Percentiles rank a stretch among this genome's conserved stretches.
Evolutionary conservation across 2,797 vertebrate species (phyloP).

Genomic region (Danionella dracula): DNA sequence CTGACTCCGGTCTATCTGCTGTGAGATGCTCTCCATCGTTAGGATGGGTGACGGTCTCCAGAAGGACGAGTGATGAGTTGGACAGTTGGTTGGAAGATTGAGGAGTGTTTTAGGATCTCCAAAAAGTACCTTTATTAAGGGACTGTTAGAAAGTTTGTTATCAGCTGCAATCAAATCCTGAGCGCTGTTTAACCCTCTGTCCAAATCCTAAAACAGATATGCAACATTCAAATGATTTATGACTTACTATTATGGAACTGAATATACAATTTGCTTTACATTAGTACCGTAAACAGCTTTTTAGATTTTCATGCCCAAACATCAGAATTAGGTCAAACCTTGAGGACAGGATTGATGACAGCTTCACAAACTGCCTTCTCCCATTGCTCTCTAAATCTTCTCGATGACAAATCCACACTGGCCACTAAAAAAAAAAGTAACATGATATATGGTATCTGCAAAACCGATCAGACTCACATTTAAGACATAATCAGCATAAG

Average conservation of each 20-base stretch:
- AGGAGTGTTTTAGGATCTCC: slow-evolving; percentile 53
- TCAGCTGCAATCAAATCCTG: slow-evolving; percentile 54
- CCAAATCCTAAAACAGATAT: slow-evolving; percentile 49
- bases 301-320: neutral
- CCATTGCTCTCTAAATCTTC: slow-evolving; percentile 54
- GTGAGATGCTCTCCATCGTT: slow-evolving; percentile 61
- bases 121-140: slow-evolving; percentile 57
- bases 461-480: too few species aligned
- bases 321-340: slow-evolving; percentile 40
- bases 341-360: slow-evolving; percentile 54
- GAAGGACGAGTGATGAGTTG: slow-evolving; percentile 61
- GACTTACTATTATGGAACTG: too few species aligned
- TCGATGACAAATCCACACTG: slow-evolving; percentile 46
- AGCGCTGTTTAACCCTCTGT: slow-evolving; percentile 44
- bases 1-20: slow-evolving; percentile 52
- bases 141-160: slow-evolving; percentile 48
- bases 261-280: too few species aligned
- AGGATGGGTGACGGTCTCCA: slow-evolving; percentile 58
- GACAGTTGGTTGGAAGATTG: slow-evolving; percentile 53
- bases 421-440: neutral
- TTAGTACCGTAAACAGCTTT: too few species aligned
- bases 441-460: too few species aligned
- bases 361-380: slow-evolving; percentile 57
- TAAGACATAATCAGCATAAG: too few species aligned
- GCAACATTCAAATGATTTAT: neutral